Evolutionary conservation across 1,140 invertebrate species (phyloP).

Genomic region (Saccostrea cuccullata): DNA sequence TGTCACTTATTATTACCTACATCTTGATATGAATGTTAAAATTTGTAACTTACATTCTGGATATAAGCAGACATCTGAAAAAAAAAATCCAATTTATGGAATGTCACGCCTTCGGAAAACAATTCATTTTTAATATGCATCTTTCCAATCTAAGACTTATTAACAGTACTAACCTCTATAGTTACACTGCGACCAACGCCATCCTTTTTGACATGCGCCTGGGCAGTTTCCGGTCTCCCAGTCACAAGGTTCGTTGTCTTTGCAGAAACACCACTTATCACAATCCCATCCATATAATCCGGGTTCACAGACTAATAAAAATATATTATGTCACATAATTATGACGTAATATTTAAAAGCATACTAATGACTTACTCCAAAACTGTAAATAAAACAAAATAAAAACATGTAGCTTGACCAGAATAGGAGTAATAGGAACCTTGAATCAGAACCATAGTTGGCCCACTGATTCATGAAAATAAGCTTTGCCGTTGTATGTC

Average conservation of each 20-base stretch:
- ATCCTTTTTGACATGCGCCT: neutral
- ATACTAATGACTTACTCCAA: too few relatives aligned
- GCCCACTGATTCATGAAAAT: too few relatives aligned
- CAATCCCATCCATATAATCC: neutral
- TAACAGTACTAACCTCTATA: neutral
- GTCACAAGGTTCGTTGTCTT: neutral
- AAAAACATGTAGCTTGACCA: too few relatives aligned
- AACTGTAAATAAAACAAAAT: too few relatives aligned
- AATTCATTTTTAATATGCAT: neutral
- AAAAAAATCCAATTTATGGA: neutral
- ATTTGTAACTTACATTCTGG: neutral
- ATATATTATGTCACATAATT: neutral
- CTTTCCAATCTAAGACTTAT: neutral
- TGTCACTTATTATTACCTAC: too few relatives aligned
- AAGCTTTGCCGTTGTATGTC: too few relatives aligned
- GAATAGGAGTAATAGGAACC: too few relatives aligned
- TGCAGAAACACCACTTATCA: constrained; percentile 21
- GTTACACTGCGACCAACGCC: neutral
- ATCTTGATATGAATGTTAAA: neutral
- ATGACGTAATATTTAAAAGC: too few relatives aligned
- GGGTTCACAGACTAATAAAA: neutral
- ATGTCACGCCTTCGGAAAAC: neutral
- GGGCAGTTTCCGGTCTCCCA: neutral
- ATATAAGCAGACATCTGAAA: neutral
- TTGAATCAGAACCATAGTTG: too few relatives aligned